Evolutionary conservation across 2,113 vertebrate species (phyloP).

Genomic region (Bubalus kerabau): DNA sequence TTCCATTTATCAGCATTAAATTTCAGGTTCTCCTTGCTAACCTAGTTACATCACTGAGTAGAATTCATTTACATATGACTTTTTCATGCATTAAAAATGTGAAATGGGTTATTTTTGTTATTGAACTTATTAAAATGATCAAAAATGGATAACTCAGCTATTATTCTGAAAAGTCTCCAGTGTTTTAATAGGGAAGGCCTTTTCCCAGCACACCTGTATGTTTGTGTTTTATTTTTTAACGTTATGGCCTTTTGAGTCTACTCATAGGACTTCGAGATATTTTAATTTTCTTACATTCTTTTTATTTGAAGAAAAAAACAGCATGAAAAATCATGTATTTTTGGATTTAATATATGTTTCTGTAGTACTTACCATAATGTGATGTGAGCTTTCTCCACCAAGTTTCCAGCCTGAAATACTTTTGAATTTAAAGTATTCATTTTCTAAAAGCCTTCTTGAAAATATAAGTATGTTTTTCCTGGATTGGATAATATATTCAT

Average conservation of each 20-base stretch:
- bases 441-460: neutral
- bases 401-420: neutral
- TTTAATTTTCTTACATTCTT: neutral
- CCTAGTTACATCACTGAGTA: constrained; percentile 51
- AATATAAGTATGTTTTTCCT: neutral
- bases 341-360: neutral
- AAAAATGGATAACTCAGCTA: constrained; percentile 35
- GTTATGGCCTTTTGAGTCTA: neutral
- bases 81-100: constrained; percentile 32
- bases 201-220: neutral
- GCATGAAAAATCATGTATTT: neutral
- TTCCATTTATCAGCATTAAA: constrained; percentile 60
- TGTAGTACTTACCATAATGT: neutral
- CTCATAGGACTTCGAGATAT: neutral
- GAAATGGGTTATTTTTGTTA: constrained; percentile 63
- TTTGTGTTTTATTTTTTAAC: neutral
- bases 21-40: constrained; percentile 63
- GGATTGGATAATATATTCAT: neutral
- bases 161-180: neutral
- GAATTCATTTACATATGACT: constrained; percentile 69
- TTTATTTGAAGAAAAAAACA: neutral
- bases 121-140: constrained; percentile 57
- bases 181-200: neutral
- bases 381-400: neutral
- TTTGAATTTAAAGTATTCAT: neutral